Evolutionary conservation across 2,888 invertebrate species (phyloP).

Genomic region (Acleris holmiana): DNA sequence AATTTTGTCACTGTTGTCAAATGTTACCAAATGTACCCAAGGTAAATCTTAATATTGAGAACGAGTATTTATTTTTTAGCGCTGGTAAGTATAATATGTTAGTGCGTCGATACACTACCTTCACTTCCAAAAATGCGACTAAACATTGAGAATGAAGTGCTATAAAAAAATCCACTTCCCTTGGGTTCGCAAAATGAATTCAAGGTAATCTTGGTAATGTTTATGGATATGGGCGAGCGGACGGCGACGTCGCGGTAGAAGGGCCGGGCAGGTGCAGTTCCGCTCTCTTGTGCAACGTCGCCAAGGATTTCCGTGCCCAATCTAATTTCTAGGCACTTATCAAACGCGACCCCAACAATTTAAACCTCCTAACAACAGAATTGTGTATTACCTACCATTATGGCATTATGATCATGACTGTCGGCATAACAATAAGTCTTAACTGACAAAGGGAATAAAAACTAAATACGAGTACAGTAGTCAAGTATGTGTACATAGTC

Average conservation of each 20-base stretch:
- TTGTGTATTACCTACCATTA: background rate
- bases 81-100: too few species aligned
- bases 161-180: background rate
- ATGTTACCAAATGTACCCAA: too few species aligned
- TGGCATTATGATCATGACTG: background rate
- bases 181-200: background rate
- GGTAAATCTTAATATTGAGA: too few species aligned
- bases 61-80: too few species aligned
- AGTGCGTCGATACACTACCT: too few species aligned
- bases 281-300: conserved; percentile 34
- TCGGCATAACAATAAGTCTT: background rate
- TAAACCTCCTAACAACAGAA: background rate
- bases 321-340: conserved; percentile 9
- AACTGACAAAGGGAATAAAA: background rate
- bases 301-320: conserved; percentile 33
- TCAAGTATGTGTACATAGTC: conserved; percentile 11
- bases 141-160: background rate
- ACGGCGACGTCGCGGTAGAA: conserved; percentile 5
- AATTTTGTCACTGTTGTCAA: too few species aligned
- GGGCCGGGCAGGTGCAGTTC: conserved; percentile 24
- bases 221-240: conserved; percentile 20
- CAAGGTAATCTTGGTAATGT: conserved; percentile 22
- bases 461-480: background rate
- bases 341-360: background rate
- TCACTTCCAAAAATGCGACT: background rate